Evolutionary conservation across 2,797 vertebrate species (phyloP), one percentile per base, ranked within the genome.

Genomic region (Darevskia nairensis): DNA sequence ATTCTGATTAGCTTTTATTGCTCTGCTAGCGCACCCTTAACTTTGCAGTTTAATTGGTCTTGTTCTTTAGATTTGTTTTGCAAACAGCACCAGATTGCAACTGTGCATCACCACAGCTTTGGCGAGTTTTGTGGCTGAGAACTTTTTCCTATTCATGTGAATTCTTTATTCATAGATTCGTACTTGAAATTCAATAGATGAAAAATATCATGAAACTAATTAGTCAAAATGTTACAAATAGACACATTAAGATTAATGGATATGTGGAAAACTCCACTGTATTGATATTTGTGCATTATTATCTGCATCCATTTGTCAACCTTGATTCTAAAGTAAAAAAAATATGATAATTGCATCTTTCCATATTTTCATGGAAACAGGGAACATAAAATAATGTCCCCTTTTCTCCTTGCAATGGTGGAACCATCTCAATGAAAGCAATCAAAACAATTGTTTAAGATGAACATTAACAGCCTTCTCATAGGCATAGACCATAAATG

Each of bases 1-100:
- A 90, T 94, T 92, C 88, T 83, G 77, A 93, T 95, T 93, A 93
- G 87, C 55, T 86, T 92, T 88, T 93, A 90, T 89, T 93, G 91
- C 77, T 59, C 85, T 81, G 80, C 89, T 80, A 92, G 85, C 84
- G 71, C 1, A 9, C 66, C 82, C 82, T 93, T 92, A 91, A 92
- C 82, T 90, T 92, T 84, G 86, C 85, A 89, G 92, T 82, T 23
- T 94, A 94, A 92, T 88, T 94, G 66, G 66, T 82, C 64, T 91
- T 90, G 55, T 86, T 94, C 86, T 86, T 74, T 90, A 85, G 61
- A 68, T 86, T 59, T 82, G 27, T 76, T 90, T 89, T 89, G 75
- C 74, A 92, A 92, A 91, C 84, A 0, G 0, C 11, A 75, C 32
- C 2, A 85, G 7, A 69, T n/a, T 4, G 0, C 86, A 85, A 89